A percentile compares a stretch with the other conserved stretches of the same genome.
These are phyloP conservation scores for Psylliodes chrysocephalus DNA, from an alignment of 2,888 invertebrate genomes.

Conservation along the genomic window DNA sequence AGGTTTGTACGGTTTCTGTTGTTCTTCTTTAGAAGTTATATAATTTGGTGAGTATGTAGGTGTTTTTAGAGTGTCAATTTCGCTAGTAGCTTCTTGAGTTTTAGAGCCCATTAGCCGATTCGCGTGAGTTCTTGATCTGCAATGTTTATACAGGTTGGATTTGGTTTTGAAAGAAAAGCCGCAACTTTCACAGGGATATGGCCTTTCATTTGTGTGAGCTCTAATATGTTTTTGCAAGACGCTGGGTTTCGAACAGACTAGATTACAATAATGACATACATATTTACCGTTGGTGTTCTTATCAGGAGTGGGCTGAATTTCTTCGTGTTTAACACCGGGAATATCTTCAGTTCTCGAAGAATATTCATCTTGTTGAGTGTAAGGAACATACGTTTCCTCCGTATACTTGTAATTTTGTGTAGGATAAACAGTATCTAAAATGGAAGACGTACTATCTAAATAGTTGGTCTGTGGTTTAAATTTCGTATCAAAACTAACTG, in stretches of 20 bases:
- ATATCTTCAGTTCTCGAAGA: slow-evolving; percentile 22
- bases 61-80: slow-evolving; percentile 37
- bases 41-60: slow-evolving; percentile 34
- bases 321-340: slow-evolving; percentile 13
- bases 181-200: slow-evolving; percentile 89
- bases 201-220: slow-evolving; percentile 92
- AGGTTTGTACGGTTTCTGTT: slow-evolving; percentile 56
- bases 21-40: slow-evolving; percentile 30
- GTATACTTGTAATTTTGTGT: slow-evolving; percentile 40
- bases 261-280: slow-evolving; percentile 87
- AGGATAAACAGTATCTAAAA: slow-evolving; percentile 56
- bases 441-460: slow-evolving; percentile 58
- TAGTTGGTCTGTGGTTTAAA: slow-evolving; percentile 53
- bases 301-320: slow-evolving; percentile 38
- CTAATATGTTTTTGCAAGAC: slow-evolving; percentile 94
- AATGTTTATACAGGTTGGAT: slow-evolving; percentile 92
- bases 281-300: slow-evolving; percentile 72
- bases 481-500: slow-evolving; percentile 59
- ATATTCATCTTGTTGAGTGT: slow-evolving; percentile 24
- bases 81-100: slow-evolving; percentile 43
- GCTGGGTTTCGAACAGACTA: slow-evolving; percentile 92
- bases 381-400: slow-evolving; percentile 19
- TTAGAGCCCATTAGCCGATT: slow-evolving; percentile 63
- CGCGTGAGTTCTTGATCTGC: slow-evolving; percentile 67
- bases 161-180: slow-evolving; percentile 94